Conservation (phyloP, 2,888 invertebrate genomes). For the Watsonalla cultraria region DNA sequence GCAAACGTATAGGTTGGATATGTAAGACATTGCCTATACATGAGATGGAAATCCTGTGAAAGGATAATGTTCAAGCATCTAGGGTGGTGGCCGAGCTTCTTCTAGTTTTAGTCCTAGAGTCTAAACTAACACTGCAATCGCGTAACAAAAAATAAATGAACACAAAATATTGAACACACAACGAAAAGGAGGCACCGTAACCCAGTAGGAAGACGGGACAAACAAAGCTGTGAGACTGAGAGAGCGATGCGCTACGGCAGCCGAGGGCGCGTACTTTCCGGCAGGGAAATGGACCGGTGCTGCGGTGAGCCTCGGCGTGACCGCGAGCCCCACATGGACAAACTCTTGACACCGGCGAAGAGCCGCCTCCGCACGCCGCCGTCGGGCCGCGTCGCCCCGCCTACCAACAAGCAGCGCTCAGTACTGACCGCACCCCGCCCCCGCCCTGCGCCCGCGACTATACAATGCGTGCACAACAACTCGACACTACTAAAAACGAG, state of each 20-base stretch:
- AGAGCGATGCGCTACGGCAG: slow-evolving; percentile 66
- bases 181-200: slow-evolving; percentile 66
- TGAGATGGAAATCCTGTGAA: slow-evolving; percentile 46
- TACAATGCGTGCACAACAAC: slow-evolving; percentile 68
- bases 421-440: slow-evolving; percentile 52
- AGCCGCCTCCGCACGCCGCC: slow-evolving; percentile 85
- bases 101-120: slow-evolving; percentile 57
- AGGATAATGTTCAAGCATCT: slow-evolving; percentile 65
- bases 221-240: slow-evolving; percentile 70
- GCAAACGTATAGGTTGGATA: slow-evolving; percentile 19
- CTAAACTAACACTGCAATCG: slow-evolving; percentile 71
- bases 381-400: slow-evolving; percentile 75
- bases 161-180: slow-evolving; percentile 64
- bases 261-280: slow-evolving; percentile 86
- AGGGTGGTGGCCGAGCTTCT: slow-evolving; percentile 63
- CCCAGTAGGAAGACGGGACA: slow-evolving; percentile 64
- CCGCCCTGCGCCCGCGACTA: slow-evolving; percentile 66
- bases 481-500: slow-evolving; percentile 74
- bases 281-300: slow-evolving; percentile 91
- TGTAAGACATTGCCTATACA: slow-evolving; percentile 30
- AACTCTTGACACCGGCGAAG: slow-evolving; percentile 89
- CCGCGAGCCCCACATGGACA: slow-evolving; percentile 86
- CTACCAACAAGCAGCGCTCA: slow-evolving; percentile 74
- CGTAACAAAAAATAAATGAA: slow-evolving; percentile 55
- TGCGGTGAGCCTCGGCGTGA: slow-evolving; percentile 83